These are phyloP conservation scores for Nomada goodeniana DNA, from an alignment of 2,888 invertebrate species.

Conservation along the genomic window DNA sequence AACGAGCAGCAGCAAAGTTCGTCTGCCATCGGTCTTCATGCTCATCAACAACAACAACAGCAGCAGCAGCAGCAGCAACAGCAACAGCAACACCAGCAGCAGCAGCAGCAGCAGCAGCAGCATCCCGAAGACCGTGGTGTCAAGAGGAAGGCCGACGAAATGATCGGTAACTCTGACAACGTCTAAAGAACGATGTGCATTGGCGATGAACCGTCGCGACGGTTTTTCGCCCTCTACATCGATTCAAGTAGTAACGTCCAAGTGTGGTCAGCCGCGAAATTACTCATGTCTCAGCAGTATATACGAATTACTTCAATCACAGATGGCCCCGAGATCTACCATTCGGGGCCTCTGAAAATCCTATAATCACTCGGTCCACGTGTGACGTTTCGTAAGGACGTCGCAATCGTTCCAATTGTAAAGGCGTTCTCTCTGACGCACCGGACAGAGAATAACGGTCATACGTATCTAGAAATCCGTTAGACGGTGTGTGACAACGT, in stretches of 20 bases:
- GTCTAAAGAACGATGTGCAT: conserved; percentile 70
- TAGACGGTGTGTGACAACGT: conserved; percentile 64
- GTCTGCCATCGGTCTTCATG: conserved; percentile 72
- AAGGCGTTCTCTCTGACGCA: conserved; percentile 3
- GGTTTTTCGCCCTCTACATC: conserved; percentile 47
- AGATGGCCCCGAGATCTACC: background rate
- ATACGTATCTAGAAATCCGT: conserved; percentile 66
- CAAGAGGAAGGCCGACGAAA: conserved; percentile 82
- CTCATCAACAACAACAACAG: conserved; percentile 69
- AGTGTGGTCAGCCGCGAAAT: conserved; percentile 81
- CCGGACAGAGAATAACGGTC: conserved; percentile 27
- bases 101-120: conserved; percentile 71
- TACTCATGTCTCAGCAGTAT: conserved; percentile 82
- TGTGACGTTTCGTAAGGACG: background rate
- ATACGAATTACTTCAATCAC: conserved; percentile 29
- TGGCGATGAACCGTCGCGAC: conserved; percentile 35
- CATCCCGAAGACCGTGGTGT: conserved; percentile 77
- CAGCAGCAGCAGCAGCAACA: conserved; percentile 73
- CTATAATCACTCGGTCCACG: background rate
- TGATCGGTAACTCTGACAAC: conserved; percentile 78
- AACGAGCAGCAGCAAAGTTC: conserved; percentile 72
- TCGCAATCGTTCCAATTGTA: conserved; percentile 12
- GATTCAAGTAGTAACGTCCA: conserved; percentile 74
- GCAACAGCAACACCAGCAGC: conserved; percentile 74
- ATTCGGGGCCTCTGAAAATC: conserved; percentile 7